These are phyloP conservation scores for Ooceraea biroi DNA, from an alignment of 1,140 invertebrate genomes.

Conservation along the genomic window DNA sequence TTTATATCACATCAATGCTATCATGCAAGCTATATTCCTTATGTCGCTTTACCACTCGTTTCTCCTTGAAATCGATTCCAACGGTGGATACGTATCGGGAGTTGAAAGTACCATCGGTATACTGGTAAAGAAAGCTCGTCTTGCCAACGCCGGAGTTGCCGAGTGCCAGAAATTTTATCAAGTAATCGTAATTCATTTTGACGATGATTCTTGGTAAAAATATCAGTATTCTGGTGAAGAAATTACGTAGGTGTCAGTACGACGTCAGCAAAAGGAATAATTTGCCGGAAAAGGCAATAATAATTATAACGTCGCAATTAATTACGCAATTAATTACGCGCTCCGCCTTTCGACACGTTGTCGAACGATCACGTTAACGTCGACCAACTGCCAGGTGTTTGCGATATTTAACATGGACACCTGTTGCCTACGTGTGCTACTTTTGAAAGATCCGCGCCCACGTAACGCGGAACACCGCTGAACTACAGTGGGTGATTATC, in stretches of 20 bases:
- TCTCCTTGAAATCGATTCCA: conserved; percentile 99
- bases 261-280: neutral
- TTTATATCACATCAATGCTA: conserved; percentile 45
- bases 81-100: conserved; percentile 98
- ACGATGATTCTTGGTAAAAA: neutral
- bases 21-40: conserved; percentile 27
- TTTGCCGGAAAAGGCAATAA: neutral
- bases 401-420: conserved; percentile 65
- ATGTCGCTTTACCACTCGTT: conserved; percentile 93
- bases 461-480: neutral
- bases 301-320: neutral
- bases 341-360: neutral
- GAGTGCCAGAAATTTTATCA: conserved; percentile 97
- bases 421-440: conserved; percentile 71
- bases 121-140: conserved; percentile 97
- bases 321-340: neutral
- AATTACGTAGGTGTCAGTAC: neutral
- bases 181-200: conserved; percentile 96
- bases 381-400: conserved; percentile 21
- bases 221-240: too few species aligned
- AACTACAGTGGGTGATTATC: neutral
- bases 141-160: conserved; percentile 98
- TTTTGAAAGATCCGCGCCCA: conserved; percentile 62
- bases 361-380: neutral
- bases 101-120: conserved; percentile 97